phyloP scores from a whole-genome alignment of 1,140 invertebrate genomes.

The Idris sp. region DNA sequence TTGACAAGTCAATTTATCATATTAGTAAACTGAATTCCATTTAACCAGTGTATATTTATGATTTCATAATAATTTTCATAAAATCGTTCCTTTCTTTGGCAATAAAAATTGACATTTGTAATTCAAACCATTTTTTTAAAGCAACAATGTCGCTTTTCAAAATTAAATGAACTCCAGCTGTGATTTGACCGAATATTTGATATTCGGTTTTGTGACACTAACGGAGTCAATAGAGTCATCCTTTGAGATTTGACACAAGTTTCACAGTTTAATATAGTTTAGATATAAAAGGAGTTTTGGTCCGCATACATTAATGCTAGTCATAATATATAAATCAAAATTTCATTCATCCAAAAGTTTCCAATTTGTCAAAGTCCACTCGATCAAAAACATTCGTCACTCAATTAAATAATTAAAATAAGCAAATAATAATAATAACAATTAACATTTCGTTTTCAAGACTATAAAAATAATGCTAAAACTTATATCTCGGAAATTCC shows the following conservation, averaged over 20 bases:
- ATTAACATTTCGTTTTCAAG: too few species aligned
- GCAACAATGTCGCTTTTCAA: not conserved
- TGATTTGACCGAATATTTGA: slow-evolving; percentile 23
- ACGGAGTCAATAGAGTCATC: slow-evolving; percentile 2
- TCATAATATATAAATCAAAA: slow-evolving; percentile 16
- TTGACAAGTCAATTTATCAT: slow-evolving; percentile 37
- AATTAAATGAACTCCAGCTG: slow-evolving; percentile 8
- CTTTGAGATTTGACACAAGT: slow-evolving; percentile 7
- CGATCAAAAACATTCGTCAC: too few species aligned
- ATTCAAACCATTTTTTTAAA: too few species aligned
- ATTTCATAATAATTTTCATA: slow-evolving; percentile 38
- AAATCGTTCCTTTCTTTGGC: too few species aligned
- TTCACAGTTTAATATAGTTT: slow-evolving; percentile 24
- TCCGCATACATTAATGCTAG: slow-evolving; percentile 13
- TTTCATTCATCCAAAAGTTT: not conserved
- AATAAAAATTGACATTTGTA: too few species aligned
- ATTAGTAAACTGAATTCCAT: slow-evolving; percentile 14
- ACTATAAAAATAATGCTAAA: too few species aligned
- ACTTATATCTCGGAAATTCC: too few species aligned
- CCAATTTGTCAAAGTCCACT: slow-evolving; percentile 28
- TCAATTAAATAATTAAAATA: too few species aligned
- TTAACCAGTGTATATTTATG: slow-evolving; percentile 1
- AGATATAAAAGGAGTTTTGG: not conserved
- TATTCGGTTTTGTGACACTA: slow-evolving; percentile 14
- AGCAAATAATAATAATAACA: too few species aligned